These are phyloP conservation scores for Argyresthia goedartella DNA, from an alignment of 2,888 invertebrate genomes.

Conservation along the genomic window DNA sequence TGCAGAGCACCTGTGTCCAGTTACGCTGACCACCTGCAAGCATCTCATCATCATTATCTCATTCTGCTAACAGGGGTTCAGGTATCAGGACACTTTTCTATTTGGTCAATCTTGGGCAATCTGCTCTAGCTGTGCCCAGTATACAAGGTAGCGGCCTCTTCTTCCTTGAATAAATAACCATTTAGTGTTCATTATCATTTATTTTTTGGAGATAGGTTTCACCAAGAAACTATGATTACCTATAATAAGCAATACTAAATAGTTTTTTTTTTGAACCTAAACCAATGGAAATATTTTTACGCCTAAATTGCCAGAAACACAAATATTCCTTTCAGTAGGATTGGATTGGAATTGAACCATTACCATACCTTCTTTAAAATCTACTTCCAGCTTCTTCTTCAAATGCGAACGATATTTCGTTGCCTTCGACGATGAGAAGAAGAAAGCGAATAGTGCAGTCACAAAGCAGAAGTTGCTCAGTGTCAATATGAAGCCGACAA, in stretches of 20 bases:
- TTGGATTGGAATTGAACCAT: too few species aligned
- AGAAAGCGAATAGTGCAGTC: constrained; percentile 80
- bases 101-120: neutral
- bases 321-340: too few species aligned
- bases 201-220: too few species aligned
- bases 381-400: constrained; percentile 79
- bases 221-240: too few species aligned
- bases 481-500: constrained; percentile 83
- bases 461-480: constrained; percentile 84
- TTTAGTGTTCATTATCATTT: too few species aligned
- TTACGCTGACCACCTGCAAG: constrained; percentile 84
- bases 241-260: too few species aligned
- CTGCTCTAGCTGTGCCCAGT: neutral
- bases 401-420: constrained; percentile 79
- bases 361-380: constrained; percentile 81
- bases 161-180: too few species aligned
- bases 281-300: too few species aligned
- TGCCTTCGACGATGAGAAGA: constrained; percentile 83
- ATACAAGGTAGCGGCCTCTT: too few species aligned
- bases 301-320: too few species aligned
- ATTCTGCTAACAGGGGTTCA: neutral
- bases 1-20: constrained; percentile 92
- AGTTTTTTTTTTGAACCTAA: too few species aligned
- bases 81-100: neutral
- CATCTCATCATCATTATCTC: constrained; percentile 6